Base-by-base conservation (phyloP, 2,888 invertebrate species). In the Standfussiana lucernea region DNA sequence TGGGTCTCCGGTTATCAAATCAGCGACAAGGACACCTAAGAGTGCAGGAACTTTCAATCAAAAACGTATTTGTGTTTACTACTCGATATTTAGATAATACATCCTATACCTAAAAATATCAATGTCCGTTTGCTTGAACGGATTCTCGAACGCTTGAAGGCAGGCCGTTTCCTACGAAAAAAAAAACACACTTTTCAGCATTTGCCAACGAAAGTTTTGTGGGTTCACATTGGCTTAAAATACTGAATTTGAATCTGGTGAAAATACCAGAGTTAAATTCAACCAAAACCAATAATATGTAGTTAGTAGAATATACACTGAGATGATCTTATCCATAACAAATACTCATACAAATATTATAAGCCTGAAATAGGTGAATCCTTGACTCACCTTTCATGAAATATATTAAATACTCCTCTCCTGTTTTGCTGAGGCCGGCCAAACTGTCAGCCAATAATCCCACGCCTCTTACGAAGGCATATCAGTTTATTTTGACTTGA, bases 371-470 rank as follows among this genome's bases (percentile, higher is more conserved):
- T 18, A 32, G 47, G 15, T 18, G 13, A 59, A 50, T 24, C 24
- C 18, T 40, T 47, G 18, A 40, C 50, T 40, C 53, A 75, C 18
- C 37, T 82, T 24, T 59, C 35, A 50, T 15, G 53, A 82, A 82
- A 62, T 75, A 76, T 75, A 77, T 61, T 56, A 72, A 71, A 59
- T 45, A 40, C 24, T 18, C 28, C n/a, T 64, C 11, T 47, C 45
- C 65, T 61, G n/a, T 59, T 77, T 77, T 56, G 56, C 37, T 10
- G 40, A 21, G 21, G 50, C 32, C 32, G 21, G 42, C 66, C 83
- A 62, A 71, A 64, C 62, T 83, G 77, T 50, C 80, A 35, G 40
- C 10, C 64, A 61, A 65, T 68, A 72, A 81, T 59, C 82, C 64
- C 32, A 45, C 24, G 42, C 21, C 37, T 45, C 37, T 35, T 69